phyloP scores from a whole-genome alignment of 2,888 invertebrate species.

The Orchestes rusci region DNA sequence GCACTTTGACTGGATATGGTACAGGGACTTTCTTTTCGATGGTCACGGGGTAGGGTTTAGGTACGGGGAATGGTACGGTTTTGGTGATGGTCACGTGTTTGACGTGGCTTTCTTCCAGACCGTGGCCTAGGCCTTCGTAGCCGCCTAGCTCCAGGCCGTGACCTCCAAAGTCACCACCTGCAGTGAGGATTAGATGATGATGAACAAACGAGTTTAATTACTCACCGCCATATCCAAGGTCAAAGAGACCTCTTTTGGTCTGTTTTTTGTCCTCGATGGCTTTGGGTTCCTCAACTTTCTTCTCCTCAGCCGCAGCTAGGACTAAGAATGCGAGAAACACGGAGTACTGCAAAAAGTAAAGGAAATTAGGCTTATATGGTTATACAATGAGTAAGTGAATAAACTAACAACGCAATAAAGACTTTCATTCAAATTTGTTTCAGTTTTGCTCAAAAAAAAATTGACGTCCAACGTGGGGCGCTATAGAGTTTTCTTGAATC shows the following conservation, averaged over 20 bases:
- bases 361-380: no score
- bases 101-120: slow-evolving; percentile 26
- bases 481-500: no score
- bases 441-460: no score
- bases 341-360: slow-evolving; percentile 37
- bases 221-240: slow-evolving; percentile 34
- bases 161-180: neutral
- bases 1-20: slow-evolving; percentile 34
- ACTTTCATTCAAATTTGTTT: no score
- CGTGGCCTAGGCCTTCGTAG: slow-evolving; percentile 14
- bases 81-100: slow-evolving; percentile 31
- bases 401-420: no score
- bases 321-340: slow-evolving; percentile 40
- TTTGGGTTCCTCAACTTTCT: slow-evolving; percentile 27
- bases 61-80: slow-evolving; percentile 42
- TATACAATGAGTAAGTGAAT: no score
- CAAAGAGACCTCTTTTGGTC: slow-evolving; percentile 37
- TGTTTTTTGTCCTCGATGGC: slow-evolving; percentile 35
- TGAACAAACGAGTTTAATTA: no score
- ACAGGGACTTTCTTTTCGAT: slow-evolving; percentile 22
- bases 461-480: no score
- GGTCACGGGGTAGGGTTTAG: slow-evolving; percentile 52
- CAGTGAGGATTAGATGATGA: no score
- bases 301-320: slow-evolving; percentile 37
- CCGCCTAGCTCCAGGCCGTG: neutral